Evolutionary conservation across 2,113 vertebrate species (phyloP), one percentile per base, ranked within the genome.

Genomic region (Neopipo cinnamomea): DNA sequence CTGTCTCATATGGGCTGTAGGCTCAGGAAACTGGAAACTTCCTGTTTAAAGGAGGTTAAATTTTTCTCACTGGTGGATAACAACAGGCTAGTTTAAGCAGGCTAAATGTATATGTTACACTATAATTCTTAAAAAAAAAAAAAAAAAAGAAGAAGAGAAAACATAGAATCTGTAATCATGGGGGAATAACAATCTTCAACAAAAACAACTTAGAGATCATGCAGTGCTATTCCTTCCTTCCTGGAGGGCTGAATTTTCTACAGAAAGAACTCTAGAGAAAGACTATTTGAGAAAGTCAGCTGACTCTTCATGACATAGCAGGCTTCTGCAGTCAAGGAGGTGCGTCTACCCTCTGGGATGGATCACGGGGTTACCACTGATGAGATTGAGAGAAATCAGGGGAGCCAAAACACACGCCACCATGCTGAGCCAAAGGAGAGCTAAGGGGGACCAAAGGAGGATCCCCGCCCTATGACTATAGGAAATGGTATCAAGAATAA

Each of bases 401-500:
- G 6, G 17, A 14, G 9, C 42, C 42, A 58, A 31, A 30, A 74
- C 21, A 79, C 1, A 37, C 17, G 0, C 9, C 47, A 88, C 17
- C 19, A 46, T 0, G 0, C 18, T 25, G 30, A 83, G 39, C 7
- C 30, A 61, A 68, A 61, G 24, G 12, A 80, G 30, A 71, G 8
- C 9, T 53, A 82, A 65, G 13, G 17, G 25, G 17, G 42, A 56
- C 21, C 24, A 50, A 31, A 55, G 31, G 12, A 73, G 14, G 20
- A 78, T 10, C n/a, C 18, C 35, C 62, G 16, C 4, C 25, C 8
- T 31, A 17, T 2, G 2, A n/a, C 14, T 42, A 3, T 0, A 61
- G 24, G 35, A 72, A 82, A 72, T 2, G 2, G 8, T 44, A 88
- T 17, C 33, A 75, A 62, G 7, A 50, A 11, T 20, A 86, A 76